phyloP scores from a whole-genome alignment of 2,113 vertebrate genomes.

The Patagioenas fasciata region DNA sequence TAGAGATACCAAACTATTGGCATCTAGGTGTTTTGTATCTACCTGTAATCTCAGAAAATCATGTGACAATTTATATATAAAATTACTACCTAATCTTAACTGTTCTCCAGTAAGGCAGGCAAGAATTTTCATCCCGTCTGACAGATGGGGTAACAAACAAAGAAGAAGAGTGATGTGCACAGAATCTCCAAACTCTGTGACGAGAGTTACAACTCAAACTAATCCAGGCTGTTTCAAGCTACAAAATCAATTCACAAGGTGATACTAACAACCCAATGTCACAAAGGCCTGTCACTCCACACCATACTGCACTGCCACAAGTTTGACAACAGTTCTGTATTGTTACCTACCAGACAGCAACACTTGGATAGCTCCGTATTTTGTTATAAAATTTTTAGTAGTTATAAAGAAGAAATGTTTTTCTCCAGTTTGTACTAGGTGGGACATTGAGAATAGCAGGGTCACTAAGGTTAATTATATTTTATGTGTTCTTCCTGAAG shows the following conservation, averaged over 20 bases:
- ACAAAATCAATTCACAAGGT: neutral
- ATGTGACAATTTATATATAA: neutral
- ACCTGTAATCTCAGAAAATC: neutral
- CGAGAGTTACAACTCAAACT: neutral
- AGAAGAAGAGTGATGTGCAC: neutral
- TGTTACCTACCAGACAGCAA: neutral
- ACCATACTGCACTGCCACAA: neutral
- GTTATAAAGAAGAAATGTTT: neutral
- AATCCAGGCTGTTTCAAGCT: neutral
- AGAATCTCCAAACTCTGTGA: neutral
- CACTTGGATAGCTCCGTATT: neutral
- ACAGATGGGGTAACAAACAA: neutral
- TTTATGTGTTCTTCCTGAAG: constrained; percentile 7
- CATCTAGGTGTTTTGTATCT: neutral
- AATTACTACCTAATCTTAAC: neutral
- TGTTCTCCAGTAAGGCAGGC: neutral
- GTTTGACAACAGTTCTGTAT: neutral
- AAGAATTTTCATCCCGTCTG: neutral
- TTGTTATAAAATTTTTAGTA: neutral
- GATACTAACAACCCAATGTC: neutral
- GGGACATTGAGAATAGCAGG: neutral
- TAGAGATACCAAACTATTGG: neutral
- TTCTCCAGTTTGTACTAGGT: neutral
- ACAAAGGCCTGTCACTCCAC: neutral
- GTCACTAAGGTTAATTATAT: constrained; percentile 11